Evolutionary conservation across 2,888 invertebrate genomes (phyloP).

Genomic region (Megaustenia siamemsis): DNA sequence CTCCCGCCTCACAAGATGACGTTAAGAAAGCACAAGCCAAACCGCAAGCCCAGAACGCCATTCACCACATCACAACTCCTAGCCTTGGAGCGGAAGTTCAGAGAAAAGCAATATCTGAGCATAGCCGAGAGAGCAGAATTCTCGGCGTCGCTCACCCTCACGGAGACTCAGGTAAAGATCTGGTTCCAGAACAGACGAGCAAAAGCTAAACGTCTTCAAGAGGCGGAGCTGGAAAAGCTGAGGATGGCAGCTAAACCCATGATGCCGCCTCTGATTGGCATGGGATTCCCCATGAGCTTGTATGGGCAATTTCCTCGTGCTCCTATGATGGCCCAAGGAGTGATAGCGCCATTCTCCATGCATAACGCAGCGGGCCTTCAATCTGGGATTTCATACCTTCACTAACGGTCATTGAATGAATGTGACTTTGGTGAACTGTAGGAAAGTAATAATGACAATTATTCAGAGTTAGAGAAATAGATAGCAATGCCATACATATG

Average conservation of each 20-base stretch:
- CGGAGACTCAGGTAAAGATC: slow-evolving; percentile 89
- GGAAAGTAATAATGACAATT: too few relatives aligned
- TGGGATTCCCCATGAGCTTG: slow-evolving; percentile 56
- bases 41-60: slow-evolving; percentile 96
- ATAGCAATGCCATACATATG: too few relatives aligned
- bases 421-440: not conserved
- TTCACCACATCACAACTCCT: slow-evolving; percentile 96
- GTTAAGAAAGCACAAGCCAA: slow-evolving; percentile 95
- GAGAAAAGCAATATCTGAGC: slow-evolving; percentile 95
- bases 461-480: too few relatives aligned
- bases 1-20: slow-evolving; percentile 80
- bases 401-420: not conserved
- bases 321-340: slow-evolving; percentile 50
- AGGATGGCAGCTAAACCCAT: slow-evolving; percentile 90
- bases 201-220: slow-evolving; percentile 80
- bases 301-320: slow-evolving; percentile 49
- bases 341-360: slow-evolving; percentile 47
- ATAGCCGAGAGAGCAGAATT: slow-evolving; percentile 97
- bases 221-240: slow-evolving; percentile 95
- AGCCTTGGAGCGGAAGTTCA: slow-evolving; percentile 94
- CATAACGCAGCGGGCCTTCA: slow-evolving; percentile 37
- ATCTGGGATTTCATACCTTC: slow-evolving; percentile 48
- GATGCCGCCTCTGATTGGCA: slow-evolving; percentile 82
- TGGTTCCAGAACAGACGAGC: slow-evolving; percentile 76
- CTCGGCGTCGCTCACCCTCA: slow-evolving; percentile 91